Evolutionary conservation across 2,797 vertebrate genomes (phyloP), one percentile per base, ranked within the genome.

Genomic region (Acropternis orthonyx): DNA sequence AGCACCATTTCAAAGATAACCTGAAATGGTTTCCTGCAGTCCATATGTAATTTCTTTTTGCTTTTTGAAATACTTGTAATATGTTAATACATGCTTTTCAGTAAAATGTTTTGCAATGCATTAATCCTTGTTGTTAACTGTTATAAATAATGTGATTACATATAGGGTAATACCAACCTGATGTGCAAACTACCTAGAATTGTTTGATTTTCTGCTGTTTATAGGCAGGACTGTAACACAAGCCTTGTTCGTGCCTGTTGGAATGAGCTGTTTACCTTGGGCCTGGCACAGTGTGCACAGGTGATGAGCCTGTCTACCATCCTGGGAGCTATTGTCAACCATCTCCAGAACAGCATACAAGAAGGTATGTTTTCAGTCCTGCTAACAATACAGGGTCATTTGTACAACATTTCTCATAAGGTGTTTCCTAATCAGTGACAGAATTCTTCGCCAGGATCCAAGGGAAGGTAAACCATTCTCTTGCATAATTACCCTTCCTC

Each of bases 301-400:
- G 98, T 99, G 96, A 99, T 99, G 99, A 99, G 98, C 84, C 98
- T 99, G 54, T 99, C 99, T 10, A 99, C 99, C 59, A 99, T 99
- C 96, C 98, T 99, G 26, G 98, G 99, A 4, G 99, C 99, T 66
- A 99, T 99, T 88, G 98, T 99, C 96, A 99, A 99, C 97, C 99
- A 99, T 87, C 98, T 99, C 41, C 99, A 99, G 95, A 99, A 98
- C 97, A 99, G 98, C 98, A 98, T 99, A 92, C 99, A 99, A 96
- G 99, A 99, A 97, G 99, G 99, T 99, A 98, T 10, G 98, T 96
- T n/a, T 39, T 49, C 32, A 8, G 17, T 55, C 11, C 51, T 88
- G 49, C 62, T 51, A 30, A 9, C 39, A 9, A 1, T 28, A 21
- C 22, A 5, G 49, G 54, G 9, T n/a, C 5, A 2, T 69, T 51